These are phyloP conservation scores for Cyprinodon variegatus DNA, from an alignment of 2,113 vertebrate species.

Conservation along the genomic window DNA sequence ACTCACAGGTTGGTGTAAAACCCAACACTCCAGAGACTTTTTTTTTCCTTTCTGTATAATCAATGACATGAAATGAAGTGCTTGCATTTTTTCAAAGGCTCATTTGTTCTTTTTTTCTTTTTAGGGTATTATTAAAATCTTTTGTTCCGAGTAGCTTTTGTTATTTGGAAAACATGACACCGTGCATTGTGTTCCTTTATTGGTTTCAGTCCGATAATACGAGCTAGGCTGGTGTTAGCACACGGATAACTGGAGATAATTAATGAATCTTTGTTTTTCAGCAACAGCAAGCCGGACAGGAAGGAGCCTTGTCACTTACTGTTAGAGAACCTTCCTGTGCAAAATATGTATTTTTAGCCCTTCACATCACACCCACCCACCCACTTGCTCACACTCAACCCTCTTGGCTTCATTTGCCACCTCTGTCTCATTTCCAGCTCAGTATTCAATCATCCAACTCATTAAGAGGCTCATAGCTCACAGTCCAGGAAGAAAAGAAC, in stretches of 20 bases:
- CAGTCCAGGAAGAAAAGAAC: conserved; percentile 34
- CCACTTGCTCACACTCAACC: conserved; percentile 15
- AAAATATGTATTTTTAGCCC: conserved; percentile 55
- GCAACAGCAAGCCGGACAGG: conserved; percentile 3
- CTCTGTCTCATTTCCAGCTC: conserved; percentile 44
- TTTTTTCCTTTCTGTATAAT: conserved; percentile 19
- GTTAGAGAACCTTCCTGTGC: conserved; percentile 9
- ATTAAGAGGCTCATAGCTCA: conserved; percentile 56
- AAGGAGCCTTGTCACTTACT: conserved; percentile 15
- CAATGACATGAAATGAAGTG: conserved; percentile 12
- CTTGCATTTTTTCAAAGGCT: conserved; percentile 1
- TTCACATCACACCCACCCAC: conserved; percentile 12
- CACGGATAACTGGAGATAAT: conserved; percentile 23
- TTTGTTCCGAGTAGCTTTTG: conserved; percentile 17
- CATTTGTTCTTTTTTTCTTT: not conserved
- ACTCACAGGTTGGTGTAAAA: conserved; percentile 2
- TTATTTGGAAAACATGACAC: conserved; percentile 27
- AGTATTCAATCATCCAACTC: conserved; percentile 60
- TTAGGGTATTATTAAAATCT: conserved; percentile 24
- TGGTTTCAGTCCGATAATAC: conserved; percentile 32
- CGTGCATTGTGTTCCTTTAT: conserved; percentile 42
- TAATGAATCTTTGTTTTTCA: conserved; percentile 35
- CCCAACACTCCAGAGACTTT: conserved; percentile 3
- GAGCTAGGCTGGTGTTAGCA: not conserved
- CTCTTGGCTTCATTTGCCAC: conserved; percentile 48